Base-by-base conservation (phyloP, 2,797 vertebrate species). In the Aselliscus stoliczkanus region DNA sequence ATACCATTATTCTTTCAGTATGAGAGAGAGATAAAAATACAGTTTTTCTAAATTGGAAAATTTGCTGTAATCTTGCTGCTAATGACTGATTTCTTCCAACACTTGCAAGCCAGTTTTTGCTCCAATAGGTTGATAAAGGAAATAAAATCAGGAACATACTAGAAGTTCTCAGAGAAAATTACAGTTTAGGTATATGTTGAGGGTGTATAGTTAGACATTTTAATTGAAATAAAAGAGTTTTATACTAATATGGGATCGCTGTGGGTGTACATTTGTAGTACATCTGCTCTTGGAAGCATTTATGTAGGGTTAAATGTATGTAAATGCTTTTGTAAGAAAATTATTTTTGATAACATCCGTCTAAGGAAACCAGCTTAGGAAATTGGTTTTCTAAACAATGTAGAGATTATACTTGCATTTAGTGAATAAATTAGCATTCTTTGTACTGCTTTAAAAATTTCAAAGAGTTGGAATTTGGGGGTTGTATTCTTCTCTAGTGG, bases 151-250 rank as follows among this genome's bases (percentile, higher is more conserved):
- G 97, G 93, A 97, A 92, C 64, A 58, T 94, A 54, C 95, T 98
- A 97, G 96, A 97, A 98, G 90, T 97, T 91, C 96, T 98, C 95
- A 96, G 97, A 98, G 97, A 98, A 98, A 98, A 98, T 98, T 98
- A 97, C 92, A 97, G 98, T 98, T 98, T 98, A 98, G 97, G 96
- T 98, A 96, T 97, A 96, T 98, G 98, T 93, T 98, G 97, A 97
- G 93, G 96, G 95, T 97, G 98, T 98, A 98, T 98, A 98, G 98
- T 98, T 98, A 98, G 98, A 98, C 98, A 98, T 98, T 98, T 98
- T 98, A 98, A 98, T 98, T 98, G 98, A 98, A 98, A 97, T 98
- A 98, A 98, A 98, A 96, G 97, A 98, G 97, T 97, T 98, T 98
- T 97, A 96, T 97, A 98, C 98, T 98, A 98, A 98, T 97, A 97